Conservation (phyloP, 2,888 invertebrate genomes). For the Lithophane socia region DNA sequence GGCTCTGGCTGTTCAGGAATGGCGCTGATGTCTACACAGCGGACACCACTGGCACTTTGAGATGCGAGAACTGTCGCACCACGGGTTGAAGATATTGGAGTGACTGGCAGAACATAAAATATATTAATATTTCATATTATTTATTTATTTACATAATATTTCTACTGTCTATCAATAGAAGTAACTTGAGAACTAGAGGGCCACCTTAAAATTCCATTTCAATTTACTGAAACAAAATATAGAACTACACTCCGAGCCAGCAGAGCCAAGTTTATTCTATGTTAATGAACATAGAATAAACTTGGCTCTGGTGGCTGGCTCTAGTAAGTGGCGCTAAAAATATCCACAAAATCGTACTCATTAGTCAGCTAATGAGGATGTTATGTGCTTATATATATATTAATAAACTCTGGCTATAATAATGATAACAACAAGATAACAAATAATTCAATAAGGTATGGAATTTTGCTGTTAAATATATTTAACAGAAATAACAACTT, state of each 20-base stretch:
- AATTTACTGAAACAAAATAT: neutral
- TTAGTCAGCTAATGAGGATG: slow-evolving; percentile 26
- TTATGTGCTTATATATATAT: slow-evolving; percentile 16
- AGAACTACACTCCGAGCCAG: neutral
- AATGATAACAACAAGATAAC: slow-evolving; percentile 46
- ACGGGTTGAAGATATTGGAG: slow-evolving; percentile 92
- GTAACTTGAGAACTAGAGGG: neutral
- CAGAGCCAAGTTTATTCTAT: neutral
- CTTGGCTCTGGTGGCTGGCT: neutral
- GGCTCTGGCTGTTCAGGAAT: slow-evolving; percentile 94
- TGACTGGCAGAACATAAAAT: slow-evolving; percentile 85
- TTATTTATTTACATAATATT: neutral
- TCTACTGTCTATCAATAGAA: neutral
- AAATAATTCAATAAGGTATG: slow-evolving; percentile 2
- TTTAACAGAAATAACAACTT: neutral
- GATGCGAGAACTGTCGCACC: slow-evolving; percentile 93
- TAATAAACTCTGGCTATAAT: slow-evolving; percentile 13
- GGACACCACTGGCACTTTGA: slow-evolving; percentile 95
- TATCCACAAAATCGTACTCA: slow-evolving; percentile 3
- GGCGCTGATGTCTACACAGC: slow-evolving; percentile 95
- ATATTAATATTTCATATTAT: neutral
- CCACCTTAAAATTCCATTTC: neutral
- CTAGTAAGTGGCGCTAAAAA: neutral
- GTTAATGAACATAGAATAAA: neutral
- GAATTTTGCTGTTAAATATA: neutral